Percentiles rank a stretch among this genome's conserved stretches.
Conservation (phyloP, 2,797 vertebrate species). For the Sebastes hubbsi region DNA sequence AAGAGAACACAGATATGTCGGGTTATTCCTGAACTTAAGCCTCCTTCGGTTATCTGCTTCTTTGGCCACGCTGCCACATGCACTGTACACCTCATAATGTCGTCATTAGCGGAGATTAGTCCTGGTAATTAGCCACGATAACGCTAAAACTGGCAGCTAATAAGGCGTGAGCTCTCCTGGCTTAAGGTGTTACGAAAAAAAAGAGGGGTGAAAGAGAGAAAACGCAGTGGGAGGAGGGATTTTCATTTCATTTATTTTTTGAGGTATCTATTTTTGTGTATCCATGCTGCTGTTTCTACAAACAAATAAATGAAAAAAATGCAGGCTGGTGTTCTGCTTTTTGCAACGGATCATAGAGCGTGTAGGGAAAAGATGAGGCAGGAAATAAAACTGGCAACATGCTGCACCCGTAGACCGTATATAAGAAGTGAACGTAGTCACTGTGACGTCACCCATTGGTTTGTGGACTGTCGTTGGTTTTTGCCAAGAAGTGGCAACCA, state of each 20-base stretch:
- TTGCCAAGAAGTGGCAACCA: too few relatives aligned
- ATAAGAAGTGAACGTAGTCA: too few relatives aligned
- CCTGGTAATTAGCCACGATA: slow-evolving; percentile 68
- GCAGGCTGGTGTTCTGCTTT: not conserved
- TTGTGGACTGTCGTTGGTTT: too few relatives aligned
- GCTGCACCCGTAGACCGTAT: not conserved
- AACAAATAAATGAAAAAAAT: not conserved
- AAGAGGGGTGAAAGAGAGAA: slow-evolving; percentile 8
- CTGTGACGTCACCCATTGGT: accelerated
- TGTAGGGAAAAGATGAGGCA: not conserved
- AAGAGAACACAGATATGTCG: slow-evolving; percentile 15
- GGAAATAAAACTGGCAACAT: not conserved
- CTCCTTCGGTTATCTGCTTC: slow-evolving; percentile 44
- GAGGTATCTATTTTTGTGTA: slow-evolving; percentile 17
- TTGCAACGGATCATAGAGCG: not conserved
- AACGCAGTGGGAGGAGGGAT: slow-evolving; percentile 7
- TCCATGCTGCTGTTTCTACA: not conserved
- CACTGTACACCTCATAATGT: slow-evolving; percentile 63
- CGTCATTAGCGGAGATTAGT: slow-evolving; percentile 74
- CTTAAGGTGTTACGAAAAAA: slow-evolving; percentile 51
- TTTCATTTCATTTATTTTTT: slow-evolving; percentile 25
- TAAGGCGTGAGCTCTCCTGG: slow-evolving; percentile 48
- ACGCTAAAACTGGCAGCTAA: slow-evolving; percentile 64
- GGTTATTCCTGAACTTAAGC: slow-evolving; percentile 60
- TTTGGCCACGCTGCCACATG: slow-evolving; percentile 50